Evolutionary conservation across 2,113 vertebrate species (phyloP).

Genomic region (Struthio camelus): DNA sequence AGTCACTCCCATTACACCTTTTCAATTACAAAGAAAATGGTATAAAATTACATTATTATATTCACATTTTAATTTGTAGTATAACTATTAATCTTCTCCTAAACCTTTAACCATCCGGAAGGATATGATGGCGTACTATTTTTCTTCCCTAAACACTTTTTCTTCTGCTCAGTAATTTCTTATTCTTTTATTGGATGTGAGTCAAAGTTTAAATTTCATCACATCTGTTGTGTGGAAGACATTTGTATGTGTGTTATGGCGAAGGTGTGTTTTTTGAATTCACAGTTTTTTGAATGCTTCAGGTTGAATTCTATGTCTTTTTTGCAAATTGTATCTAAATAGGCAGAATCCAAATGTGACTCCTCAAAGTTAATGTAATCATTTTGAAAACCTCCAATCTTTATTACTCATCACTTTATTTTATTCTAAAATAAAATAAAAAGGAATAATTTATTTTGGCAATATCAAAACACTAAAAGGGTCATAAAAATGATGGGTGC

Average conservation of each 20-base stretch:
- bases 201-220: background rate
- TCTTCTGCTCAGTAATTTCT: background rate
- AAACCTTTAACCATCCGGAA: background rate
- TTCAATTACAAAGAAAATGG: conserved; percentile 47
- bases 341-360: background rate
- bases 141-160: background rate
- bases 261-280: background rate
- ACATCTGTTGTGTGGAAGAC: background rate
- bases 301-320: background rate
- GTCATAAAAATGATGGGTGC: background rate
- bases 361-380: background rate
- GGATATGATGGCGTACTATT: background rate
- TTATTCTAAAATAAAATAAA: background rate
- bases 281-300: background rate
- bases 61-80: conserved; percentile 50
- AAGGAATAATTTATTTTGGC: background rate
- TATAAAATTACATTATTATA: conserved; percentile 50
- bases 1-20: conserved; percentile 43
- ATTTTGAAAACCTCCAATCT: background rate
- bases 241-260: background rate
- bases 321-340: background rate
- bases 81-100: conserved; percentile 46
- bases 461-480: background rate
- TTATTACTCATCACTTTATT: background rate
- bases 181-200: background rate